phyloP scores from a whole-genome alignment of 37 sponge, comb jelly and placozoan species.

The Geodia barretti region DNA sequence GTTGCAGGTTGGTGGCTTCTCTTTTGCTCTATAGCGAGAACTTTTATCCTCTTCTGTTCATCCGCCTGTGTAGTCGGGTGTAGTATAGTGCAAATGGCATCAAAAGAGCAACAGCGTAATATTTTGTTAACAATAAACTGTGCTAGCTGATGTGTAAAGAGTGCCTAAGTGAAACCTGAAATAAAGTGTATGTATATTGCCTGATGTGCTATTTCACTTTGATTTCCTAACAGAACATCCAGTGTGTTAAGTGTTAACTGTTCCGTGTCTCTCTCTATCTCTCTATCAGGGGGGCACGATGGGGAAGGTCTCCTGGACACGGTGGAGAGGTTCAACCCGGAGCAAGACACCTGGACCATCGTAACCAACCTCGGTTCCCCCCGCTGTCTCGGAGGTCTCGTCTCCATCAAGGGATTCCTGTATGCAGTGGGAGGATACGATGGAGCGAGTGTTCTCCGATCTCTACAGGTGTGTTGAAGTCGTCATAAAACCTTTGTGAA shows the following conservation, averaged over 20 bases:
- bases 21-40: neutral
- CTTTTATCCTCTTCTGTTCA: neutral
- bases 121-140: neutral
- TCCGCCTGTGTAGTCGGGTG: neutral
- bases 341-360: slow-evolving; percentile 57
- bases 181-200: neutral
- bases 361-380: slow-evolving; percentile 56
- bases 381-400: slow-evolving; percentile 54
- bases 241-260: neutral
- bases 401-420: slow-evolving; percentile 61
- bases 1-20: slow-evolving; percentile 43
- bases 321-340: slow-evolving; percentile 59
- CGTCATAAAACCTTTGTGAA: too few relatives aligned
- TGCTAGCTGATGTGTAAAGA: too few relatives aligned
- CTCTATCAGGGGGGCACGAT: slow-evolving; percentile 70
- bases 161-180: too few relatives aligned
- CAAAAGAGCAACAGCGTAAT: neutral
- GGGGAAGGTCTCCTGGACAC: slow-evolving; percentile 70
- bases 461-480: slow-evolving; percentile 31
- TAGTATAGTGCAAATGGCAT: neutral
- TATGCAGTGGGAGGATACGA: slow-evolving; percentile 78
- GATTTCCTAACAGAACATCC: neutral
- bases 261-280: too few relatives aligned
- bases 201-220: neutral
- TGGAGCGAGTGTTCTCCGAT: slow-evolving; percentile 52